Evolutionary conservation across 2,888 invertebrate species (phyloP), one percentile per base, ranked within the genome.

Genomic region (Neocrepidodera transversa): DNA sequence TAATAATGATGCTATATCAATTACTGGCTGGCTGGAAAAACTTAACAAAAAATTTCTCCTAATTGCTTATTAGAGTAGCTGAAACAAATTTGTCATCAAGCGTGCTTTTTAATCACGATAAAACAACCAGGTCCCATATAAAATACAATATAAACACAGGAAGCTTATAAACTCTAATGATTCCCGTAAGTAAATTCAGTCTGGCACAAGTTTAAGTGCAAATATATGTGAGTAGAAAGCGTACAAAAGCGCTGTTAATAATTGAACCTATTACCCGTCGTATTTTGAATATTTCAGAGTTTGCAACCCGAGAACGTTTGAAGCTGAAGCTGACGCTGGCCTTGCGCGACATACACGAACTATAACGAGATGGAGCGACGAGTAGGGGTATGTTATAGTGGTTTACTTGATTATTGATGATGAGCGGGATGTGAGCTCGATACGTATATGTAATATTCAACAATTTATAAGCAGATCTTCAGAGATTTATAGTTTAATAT

Each of bases 221-320:
- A 43, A 53, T 32, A 53, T 43, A 42, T 53, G 20, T 43, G 43
- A 35, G 32, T 43, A 47, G 38, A 52, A 51, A 49, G 40, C 40
- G 45, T 38, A 58, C 58, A 58, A 47, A 60, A 42, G 56, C 59
- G 56, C 47, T 56, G 36, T 63, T 57, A 57, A 60, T 63, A 63
- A 63, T 64, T 62, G 62, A 53, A 49, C 56, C 51, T 52, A 61
- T 64, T 62, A 58, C 56, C 59, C 13, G 11, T 62, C 64, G 62
- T 36, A 43, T 54, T 62, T 57, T 62, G 61, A 64, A 64, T 64
- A 62, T 62, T 64, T 62, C 51, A 63, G 57, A 47, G 51, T 48
- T 52, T 53, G 54, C 50, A 23, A 52, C 51, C n/a, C 52, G 53
- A 53, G 51, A 56, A 45, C 45, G 63, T 58, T 58, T 51, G 53